phyloP scores from a whole-genome alignment of 2,888 invertebrate genomes.

The Cosmia pyralina region DNA sequence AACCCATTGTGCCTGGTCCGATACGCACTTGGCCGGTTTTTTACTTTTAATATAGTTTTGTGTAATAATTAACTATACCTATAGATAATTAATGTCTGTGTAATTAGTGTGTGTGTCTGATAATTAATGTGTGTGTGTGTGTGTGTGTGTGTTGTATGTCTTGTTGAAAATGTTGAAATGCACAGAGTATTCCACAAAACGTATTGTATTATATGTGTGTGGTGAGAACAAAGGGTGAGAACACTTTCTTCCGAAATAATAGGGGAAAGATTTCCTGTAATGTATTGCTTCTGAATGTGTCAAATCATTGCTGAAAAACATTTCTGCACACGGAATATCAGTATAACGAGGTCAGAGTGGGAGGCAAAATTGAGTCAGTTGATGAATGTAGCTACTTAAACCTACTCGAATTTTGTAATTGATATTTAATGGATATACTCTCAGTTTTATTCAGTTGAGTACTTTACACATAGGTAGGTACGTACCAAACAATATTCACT shows the following conservation, averaged over 20 bases:
- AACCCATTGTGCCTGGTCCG: no score
- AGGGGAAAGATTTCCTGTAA: slow-evolving; percentile 18
- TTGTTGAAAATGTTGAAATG: slow-evolving; percentile 13
- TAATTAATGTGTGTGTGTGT: no score
- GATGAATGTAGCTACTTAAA: not conserved
- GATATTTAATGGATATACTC: not conserved
- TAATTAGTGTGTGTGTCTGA: no score
- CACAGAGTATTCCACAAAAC: slow-evolving; percentile 11
- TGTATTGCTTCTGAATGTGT: slow-evolving; percentile 38
- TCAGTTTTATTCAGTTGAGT: not conserved
- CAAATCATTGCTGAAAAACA: slow-evolving; percentile 36
- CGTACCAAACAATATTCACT: not conserved
- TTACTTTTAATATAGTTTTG: no score
- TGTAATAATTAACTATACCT: not conserved
- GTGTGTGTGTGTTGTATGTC: no score
- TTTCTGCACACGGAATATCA: slow-evolving; percentile 26
- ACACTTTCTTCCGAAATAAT: slow-evolving; percentile 16
- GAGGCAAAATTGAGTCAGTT: not conserved
- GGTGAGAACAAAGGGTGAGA: slow-evolving; percentile 3
- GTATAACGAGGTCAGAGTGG: not conserved
- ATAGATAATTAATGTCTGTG: not conserved
- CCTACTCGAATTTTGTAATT: not conserved
- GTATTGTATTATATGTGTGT: not conserved
- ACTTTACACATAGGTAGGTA: not conserved
- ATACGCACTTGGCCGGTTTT: no score